A percentile compares a stretch with the other conserved stretches of the same genome.
These are phyloP conservation scores for Xestia ashworthii DNA, from an alignment of 2,888 invertebrate species.

Conservation along the genomic window DNA sequence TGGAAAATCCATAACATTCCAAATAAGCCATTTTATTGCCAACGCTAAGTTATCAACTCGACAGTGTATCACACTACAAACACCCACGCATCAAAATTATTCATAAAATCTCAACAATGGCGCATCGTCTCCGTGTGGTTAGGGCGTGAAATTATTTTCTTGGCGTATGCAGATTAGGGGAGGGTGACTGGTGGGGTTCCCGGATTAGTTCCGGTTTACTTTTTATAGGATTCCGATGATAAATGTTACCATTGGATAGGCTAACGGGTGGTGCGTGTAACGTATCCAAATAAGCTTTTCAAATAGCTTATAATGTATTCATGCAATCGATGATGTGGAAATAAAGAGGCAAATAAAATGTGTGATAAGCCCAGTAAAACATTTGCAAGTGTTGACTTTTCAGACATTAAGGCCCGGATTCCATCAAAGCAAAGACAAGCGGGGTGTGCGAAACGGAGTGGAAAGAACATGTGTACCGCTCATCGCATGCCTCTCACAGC, in stretches of 20 bases:
- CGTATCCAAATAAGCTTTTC: conserved; percentile 84
- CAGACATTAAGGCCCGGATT: neutral
- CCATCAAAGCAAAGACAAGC: neutral
- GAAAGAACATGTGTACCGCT: no score
- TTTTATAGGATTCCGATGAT: conserved; percentile 90
- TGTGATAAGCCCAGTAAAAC: neutral
- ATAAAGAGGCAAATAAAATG: conserved; percentile 32
- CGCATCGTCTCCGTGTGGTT: conserved; percentile 79
- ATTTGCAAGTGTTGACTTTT: neutral
- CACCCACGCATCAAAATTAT: conserved; percentile 66
- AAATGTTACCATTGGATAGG: conserved; percentile 85
- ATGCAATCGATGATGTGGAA: conserved; percentile 61
- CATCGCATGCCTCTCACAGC: neutral
- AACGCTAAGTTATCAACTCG: conserved; percentile 44
- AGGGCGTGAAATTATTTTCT: conserved; percentile 90
- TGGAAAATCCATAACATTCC: neutral
- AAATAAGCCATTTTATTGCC: conserved; percentile 35
- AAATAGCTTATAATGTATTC: conserved; percentile 68
- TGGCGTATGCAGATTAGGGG: conserved; percentile 89
- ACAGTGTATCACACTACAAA: conserved; percentile 54
- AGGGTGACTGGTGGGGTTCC: conserved; percentile 78
- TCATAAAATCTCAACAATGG: conserved; percentile 78
- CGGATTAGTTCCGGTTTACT: conserved; percentile 89
- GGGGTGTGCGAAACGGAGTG: neutral
- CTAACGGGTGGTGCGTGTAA: conserved; percentile 89